Evolutionary conservation across 1,140 invertebrate genomes (phyloP).

Genomic region (Solenopsis fugax): DNA sequence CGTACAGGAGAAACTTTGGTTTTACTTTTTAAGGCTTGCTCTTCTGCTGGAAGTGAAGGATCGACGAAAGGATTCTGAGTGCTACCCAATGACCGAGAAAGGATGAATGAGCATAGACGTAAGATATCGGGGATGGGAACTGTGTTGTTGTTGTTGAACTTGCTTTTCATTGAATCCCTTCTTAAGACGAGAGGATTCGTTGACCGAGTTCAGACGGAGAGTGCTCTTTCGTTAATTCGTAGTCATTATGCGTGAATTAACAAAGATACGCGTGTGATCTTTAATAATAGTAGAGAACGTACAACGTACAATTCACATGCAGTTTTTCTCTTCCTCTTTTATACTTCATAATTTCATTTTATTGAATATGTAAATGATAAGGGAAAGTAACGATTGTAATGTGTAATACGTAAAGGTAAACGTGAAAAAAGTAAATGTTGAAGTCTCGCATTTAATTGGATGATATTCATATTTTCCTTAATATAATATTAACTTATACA

Average conservation of each 20-base stretch:
- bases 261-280: background rate
- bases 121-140: slow-evolving; percentile 45
- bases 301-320: background rate
- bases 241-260: slow-evolving; percentile 13
- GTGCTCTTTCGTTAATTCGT: slow-evolving; percentile 34
- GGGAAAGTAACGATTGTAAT: slow-evolving; percentile 9
- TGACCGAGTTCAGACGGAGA: slow-evolving; percentile 18
- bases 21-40: slow-evolving; percentile 77
- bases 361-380: slow-evolving; percentile 10
- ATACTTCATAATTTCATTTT: background rate
- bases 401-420: slow-evolving; percentile 7
- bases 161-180: slow-evolving; percentile 67
- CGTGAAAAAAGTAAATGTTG: background rate
- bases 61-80: slow-evolving; percentile 72
- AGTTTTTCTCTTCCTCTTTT: slow-evolving; percentile 16
- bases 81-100: slow-evolving; percentile 66
- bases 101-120: slow-evolving; percentile 76
- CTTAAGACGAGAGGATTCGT: background rate
- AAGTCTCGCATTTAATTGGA: background rate
- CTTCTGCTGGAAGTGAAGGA: slow-evolving; percentile 60
- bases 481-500: background rate
- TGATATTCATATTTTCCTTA: background rate
- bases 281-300: background rate
- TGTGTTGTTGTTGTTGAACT: slow-evolving; percentile 36
- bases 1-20: slow-evolving; percentile 73